phyloP scores from a whole-genome alignment of 1,140 invertebrate species.

The Tetramorium simillimum region DNA sequence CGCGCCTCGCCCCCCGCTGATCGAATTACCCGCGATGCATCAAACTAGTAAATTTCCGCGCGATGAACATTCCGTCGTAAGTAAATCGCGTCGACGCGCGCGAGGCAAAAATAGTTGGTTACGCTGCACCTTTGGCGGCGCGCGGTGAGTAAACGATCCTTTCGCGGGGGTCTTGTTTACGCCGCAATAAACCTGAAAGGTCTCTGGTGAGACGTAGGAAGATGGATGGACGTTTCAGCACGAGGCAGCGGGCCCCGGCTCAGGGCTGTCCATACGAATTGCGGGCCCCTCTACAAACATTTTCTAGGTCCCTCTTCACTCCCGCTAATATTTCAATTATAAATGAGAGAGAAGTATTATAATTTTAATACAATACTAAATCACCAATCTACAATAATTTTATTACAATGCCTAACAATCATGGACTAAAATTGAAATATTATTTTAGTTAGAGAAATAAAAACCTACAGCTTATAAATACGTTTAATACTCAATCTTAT shows the following conservation, averaged over 20 bases:
- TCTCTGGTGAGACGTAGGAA: neutral
- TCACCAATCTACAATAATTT: too few relatives aligned
- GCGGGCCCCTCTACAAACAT: too few relatives aligned
- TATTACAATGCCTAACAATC: too few relatives aligned
- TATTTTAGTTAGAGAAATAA: too few relatives aligned
- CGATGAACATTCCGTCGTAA: slow-evolving; percentile 16
- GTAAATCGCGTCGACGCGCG: slow-evolving; percentile 20
- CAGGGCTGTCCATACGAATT: too few relatives aligned
- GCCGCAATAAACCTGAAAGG: slow-evolving; percentile 53
- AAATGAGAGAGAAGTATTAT: too few relatives aligned
- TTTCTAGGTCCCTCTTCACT: too few relatives aligned
- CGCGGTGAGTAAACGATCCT: slow-evolving; percentile 20
- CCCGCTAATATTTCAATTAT: too few relatives aligned
- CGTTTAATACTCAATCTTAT: too few relatives aligned
- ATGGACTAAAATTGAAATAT: too few relatives aligned
- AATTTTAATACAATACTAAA: too few relatives aligned
- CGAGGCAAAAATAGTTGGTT: neutral
- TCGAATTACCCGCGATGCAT: slow-evolving; percentile 8
- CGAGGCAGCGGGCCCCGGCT: neutral
- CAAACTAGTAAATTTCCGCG: slow-evolving; percentile 6
- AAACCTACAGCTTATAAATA: too few relatives aligned
- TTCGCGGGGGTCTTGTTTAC: slow-evolving; percentile 37
- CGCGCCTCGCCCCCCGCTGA: neutral
- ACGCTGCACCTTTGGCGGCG: slow-evolving; percentile 2
- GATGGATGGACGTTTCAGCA: slow-evolving; percentile 36